Base-by-base conservation (phyloP, 2,797 vertebrate species). In the Phylloscopus collybita region DNA sequence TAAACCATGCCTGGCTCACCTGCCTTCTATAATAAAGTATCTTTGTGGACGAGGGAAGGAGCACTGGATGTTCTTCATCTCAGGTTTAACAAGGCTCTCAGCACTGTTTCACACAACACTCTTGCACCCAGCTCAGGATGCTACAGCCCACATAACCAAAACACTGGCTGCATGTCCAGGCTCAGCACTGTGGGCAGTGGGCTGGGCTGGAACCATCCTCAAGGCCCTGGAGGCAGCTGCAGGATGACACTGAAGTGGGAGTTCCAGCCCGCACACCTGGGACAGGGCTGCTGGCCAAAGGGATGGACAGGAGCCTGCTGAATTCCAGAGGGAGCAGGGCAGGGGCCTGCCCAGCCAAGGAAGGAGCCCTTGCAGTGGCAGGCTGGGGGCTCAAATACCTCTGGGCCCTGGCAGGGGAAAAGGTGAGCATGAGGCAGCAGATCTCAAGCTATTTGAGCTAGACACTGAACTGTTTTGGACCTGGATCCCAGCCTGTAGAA, bases 231-330 rank as follows among this genome's bases (percentile, higher is more conserved):
- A 50, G 30, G 34, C 47, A 34, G 76, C 29, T 36, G 23, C 26
- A 32, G 76, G 70, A 6, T 25, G 69, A 9, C 13, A 6, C 25
- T 1, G 1, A 17, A 29, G n/a, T 2, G 15, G n/a, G 21, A 69
- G 5, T 9, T 38, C 8, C 72, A 72, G 57, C 18, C 22, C 20
- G 2, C 26, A 11, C 2, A 0, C 2, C 4, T 9, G 8, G 32
- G 59, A 19, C 47, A 69, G 60, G 36, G 80, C 79, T 89, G 79
- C 42, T 6, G 64, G n/a, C n/a, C n/a, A n/a, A n/a, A n/a, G n/a
- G n/a, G n/a, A n/a, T n/a, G n/a, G n/a, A n/a, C n/a, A n/a, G n/a
- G n/a, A n/a, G n/a, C n/a, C 79, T 89, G 79, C 42, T 6, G 64
- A 16, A 8, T 30, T 30, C 25, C 1, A 0, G 3, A 20, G 16